Evolutionary conservation across 2,113 vertebrate species (phyloP), one percentile per base, ranked within the genome.

Genomic region (Prochilodus magdalenae): DNA sequence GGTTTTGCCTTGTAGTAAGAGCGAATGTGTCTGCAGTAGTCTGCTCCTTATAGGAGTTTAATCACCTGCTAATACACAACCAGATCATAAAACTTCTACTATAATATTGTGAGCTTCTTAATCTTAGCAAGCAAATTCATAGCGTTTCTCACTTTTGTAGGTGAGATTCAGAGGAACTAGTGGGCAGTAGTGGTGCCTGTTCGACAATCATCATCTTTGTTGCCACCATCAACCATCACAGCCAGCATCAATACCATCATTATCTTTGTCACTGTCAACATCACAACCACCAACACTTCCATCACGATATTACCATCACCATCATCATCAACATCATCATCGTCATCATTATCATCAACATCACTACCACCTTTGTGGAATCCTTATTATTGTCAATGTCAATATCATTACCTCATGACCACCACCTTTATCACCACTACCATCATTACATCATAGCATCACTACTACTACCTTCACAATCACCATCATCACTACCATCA

Each of bases 21-120:
- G 77, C 63, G 29, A 22, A 53, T 63, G 47, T 44, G 65, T 80
- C 40, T 71, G 29, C 55, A 71, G 53, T 27, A 71, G 67, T 63
- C 55, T 26, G 57, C 49, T 49, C 40, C 82, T 44, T 69, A 70
- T 85, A 62, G 55, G 65, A 74, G 71, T 49, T 85, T 78, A 82
- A 36, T 73, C 36, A 62, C 65, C 72, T 47, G 63, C 69, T 67
- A 60, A 26, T 73, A 76, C 74, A 73, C 26, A 36, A 53, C 70
- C 44, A 29, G 33, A 27, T 73, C 36, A 69, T 57, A 80, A 44
- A 60, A 72, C 40, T 78, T 67, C 29, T 20, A 5, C 27, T 51
- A 10, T 44, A 44, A 10, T 8, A 44, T 44, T 44, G 1, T 1
- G 15, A 51, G 51, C 16, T 57, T 14, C 20, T 57, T 57, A 4